Evolutionary conservation across 2,888 invertebrate genomes (phyloP).

Genomic region (Rhagonycha fulva): DNA sequence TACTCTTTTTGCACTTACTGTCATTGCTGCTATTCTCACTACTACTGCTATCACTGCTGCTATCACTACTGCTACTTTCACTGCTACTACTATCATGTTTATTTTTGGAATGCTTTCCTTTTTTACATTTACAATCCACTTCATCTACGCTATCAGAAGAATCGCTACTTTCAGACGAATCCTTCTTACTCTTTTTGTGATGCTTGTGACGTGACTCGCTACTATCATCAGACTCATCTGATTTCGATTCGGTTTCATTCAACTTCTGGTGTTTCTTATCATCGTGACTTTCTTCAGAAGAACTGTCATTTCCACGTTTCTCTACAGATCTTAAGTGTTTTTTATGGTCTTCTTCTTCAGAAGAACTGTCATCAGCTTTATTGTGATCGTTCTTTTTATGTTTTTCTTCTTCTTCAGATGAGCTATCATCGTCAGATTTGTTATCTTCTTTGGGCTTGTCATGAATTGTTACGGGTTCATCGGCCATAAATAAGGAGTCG

Average conservation of each 20-base stretch:
- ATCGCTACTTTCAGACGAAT: slow-evolving; percentile 20
- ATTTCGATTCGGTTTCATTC: neutral
- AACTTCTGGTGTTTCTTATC: neutral
- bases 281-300: slow-evolving; percentile 15
- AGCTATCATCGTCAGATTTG: slow-evolving; percentile 24
- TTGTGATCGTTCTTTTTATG: slow-evolving; percentile 12
- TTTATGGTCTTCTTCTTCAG: slow-evolving; percentile 21
- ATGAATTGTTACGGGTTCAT: slow-evolving; percentile 9
- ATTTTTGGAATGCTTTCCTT: slow-evolving; percentile 11
- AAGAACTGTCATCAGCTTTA: slow-evolving; percentile 27
- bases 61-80: neutral
- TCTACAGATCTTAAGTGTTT: neutral
- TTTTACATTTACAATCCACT: slow-evolving; percentile 21
- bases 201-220: slow-evolving; percentile 15
- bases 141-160: slow-evolving; percentile 25
- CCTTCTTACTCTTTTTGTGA: slow-evolving; percentile 10
- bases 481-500: slow-evolving; percentile 6
- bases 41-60: slow-evolving; percentile 11
- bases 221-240: neutral
- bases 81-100: slow-evolving; percentile 2
- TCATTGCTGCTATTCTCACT: neutral
- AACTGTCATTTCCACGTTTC: slow-evolving; percentile 4
- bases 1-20: neutral
- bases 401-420: slow-evolving; percentile 19
- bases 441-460: slow-evolving; percentile 31